Base-by-base conservation (phyloP, 2,113 vertebrate genomes). In the Alosa alosa region DNA sequence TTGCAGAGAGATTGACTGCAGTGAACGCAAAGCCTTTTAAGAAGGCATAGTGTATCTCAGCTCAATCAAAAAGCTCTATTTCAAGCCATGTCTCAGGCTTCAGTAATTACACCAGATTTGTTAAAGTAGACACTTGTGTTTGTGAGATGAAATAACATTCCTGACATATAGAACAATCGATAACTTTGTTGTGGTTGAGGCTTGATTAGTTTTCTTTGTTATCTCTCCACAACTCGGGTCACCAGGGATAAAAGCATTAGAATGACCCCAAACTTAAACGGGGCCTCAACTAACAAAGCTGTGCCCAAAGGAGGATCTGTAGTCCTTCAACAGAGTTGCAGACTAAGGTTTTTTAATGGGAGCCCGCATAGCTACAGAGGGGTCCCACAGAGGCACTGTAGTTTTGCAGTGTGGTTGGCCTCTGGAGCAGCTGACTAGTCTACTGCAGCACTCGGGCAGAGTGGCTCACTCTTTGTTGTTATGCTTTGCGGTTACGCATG, bases 211-310 rank as follows among this genome's bases (percentile, higher is more conserved):
- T 36, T 36, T 78, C 64, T 78, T 36, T 78, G 31, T 39, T 11
- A 41, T 39, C 72, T 39, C 36, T 78, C 72, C 0, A 4, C 31
- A 17, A 78, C 72, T 1, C 31, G 15, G 36, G 72, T 78, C 72
- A 78, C 9, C 31, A 36, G 31, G 11, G 31, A 39, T 39, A 68
- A 78, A 78, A 41, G 31, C 36, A 78, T 39, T 41, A 0, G 72
- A 39, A 15, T 78, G 10, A 17, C 72, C 31, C 36, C 72, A 78
- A 41, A 78, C 72, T 78, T 41, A 78, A 17, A 78, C 72, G 15
- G 72, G 72, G 72, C 72, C 72, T 41, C 72, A 78, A 39, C 72
- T 10, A 78, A 78, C 72, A 78, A 78, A 17, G 72, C 72, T 39
- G 31, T 36, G 2, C 72, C 72, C 72, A 78, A 13, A 78, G 72